Evolutionary conservation across 1,140 invertebrate genomes (phyloP), one percentile per base, ranked within the genome.

Genomic region (Atta colombica): DNA sequence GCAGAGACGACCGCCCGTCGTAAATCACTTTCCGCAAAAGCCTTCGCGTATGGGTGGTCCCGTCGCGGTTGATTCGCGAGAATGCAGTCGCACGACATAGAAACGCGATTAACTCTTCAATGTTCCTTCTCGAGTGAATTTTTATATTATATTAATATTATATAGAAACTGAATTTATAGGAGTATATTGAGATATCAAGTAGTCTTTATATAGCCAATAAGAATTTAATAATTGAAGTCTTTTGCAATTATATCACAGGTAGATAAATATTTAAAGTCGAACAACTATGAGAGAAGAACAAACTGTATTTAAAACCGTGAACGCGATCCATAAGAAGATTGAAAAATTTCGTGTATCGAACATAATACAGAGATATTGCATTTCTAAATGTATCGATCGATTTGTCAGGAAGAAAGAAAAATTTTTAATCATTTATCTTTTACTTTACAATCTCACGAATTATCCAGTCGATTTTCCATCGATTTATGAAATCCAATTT

Each of bases 1-100:
- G 45, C 21, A 14, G 63, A 55, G 53, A 21, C 49, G 21, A 16
- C 21, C 65, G 51, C 16, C 31, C 49, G 31, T 81, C 78, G 66
- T 81, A 58, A 71, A 71, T 81, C 78, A 81, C 51, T 81, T 71
- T 71, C 71, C 65, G 65, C 65, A 35, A 71, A 71, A 71, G 78
- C 31, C 66, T 58, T 55, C 77, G 60, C 65, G 66, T 7, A 10
- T 65, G 77, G 65, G 63, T 69, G 77, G 49, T 69, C 65, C 21
- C 5, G 65, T 69, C 66, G 49, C n/a, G 66, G 3, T 66, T 31
- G 25, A 65, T 55, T 14, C 74, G 74, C 31, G 65, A 69, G 65
- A 80, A 35, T 53, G 28, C 45, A 21, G 63, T 28, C 77, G 28
- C 18, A 10, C 60, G 39, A 45, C 58, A 25, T 2, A 21, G 28